These are phyloP conservation scores for Platygyra sinensis DNA, from an alignment of 64 coral and sea anemone genomes.

Conservation along the genomic window DNA sequence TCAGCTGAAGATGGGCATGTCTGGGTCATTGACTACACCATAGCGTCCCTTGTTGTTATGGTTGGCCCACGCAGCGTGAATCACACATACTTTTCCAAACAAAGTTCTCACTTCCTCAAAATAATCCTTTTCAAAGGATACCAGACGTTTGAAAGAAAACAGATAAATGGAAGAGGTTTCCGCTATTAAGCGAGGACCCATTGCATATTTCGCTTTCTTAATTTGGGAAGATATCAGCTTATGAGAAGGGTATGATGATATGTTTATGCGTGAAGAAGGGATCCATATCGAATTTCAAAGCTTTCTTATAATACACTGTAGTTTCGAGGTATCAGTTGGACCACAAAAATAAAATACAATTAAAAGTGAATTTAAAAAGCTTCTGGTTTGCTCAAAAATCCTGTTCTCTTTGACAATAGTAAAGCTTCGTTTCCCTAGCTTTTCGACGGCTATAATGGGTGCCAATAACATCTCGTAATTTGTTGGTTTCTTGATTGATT, in stretches of 20 bases:
- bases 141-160: neutral
- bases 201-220: neutral
- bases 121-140: neutral
- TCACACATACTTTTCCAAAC: neutral
- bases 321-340: neutral
- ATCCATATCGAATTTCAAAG: neutral
- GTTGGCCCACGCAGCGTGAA: neutral
- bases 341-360: neutral
- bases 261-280: neutral
- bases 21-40: neutral
- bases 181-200: neutral
- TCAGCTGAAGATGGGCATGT: neutral
- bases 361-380: neutral
- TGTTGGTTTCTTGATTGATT: constrained; percentile 7
- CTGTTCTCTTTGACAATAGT: neutral
- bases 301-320: neutral
- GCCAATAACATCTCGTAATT: neutral
- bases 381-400: neutral
- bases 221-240: neutral
- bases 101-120: neutral
- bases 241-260: neutral
- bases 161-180: neutral
- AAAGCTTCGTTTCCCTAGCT: neutral
- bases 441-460: neutral
- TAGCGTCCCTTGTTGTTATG: constrained; percentile 38